Evolutionary conservation across 1,140 invertebrate genomes (phyloP).

Genomic region (Aphis gossypii): DNA sequence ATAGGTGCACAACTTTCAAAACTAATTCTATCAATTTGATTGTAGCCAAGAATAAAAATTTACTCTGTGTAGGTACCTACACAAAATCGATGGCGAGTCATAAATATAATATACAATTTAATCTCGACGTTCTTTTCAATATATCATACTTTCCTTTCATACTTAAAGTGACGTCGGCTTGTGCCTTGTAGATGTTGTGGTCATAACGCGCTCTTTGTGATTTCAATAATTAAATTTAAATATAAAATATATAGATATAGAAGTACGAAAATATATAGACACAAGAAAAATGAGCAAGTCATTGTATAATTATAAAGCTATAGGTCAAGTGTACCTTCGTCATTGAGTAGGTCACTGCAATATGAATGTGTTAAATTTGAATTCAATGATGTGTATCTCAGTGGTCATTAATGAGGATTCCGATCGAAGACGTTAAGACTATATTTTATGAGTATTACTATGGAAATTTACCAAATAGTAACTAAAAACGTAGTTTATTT

Average conservation of each 20-base stretch:
- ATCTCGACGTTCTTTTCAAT: neutral
- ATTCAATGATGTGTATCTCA: neutral
- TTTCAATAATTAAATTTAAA: neutral
- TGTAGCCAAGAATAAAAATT: neutral
- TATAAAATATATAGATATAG: neutral
- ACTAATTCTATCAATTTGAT: constrained; percentile 14
- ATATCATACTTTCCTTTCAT: neutral
- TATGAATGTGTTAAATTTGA: neutral
- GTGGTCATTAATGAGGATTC: neutral
- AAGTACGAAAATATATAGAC: neutral
- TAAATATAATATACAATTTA: neutral
- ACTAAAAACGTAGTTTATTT: too few species aligned
- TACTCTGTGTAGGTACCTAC: neutral
- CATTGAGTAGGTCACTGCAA: neutral
- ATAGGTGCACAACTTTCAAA: neutral
- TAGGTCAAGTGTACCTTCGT: neutral
- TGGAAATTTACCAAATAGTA: too few species aligned
- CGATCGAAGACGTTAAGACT: neutral
- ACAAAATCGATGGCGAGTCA: neutral
- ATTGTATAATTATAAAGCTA: neutral
- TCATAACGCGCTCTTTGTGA: neutral
- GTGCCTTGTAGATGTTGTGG: neutral
- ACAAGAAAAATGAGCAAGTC: neutral
- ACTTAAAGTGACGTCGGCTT: neutral
- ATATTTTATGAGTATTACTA: too few species aligned